Conservation (phyloP, 1,140 invertebrate genomes). For the Panonychus citri region DNA sequence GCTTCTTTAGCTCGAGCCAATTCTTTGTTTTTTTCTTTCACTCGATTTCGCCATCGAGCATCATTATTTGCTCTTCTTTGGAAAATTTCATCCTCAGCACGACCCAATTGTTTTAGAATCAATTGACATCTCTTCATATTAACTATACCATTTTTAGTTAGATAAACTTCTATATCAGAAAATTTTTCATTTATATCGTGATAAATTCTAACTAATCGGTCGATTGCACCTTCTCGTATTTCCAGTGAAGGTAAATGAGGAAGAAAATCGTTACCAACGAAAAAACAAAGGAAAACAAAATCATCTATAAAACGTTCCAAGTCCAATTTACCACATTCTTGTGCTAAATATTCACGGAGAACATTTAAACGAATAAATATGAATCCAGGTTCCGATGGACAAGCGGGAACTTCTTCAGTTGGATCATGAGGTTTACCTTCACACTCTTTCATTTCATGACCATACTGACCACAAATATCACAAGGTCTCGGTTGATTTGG, state of each 20-base stretch:
- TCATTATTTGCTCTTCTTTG: constrained; percentile 68
- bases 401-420: background rate
- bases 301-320: constrained; percentile 71
- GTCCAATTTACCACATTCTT: constrained; percentile 17
- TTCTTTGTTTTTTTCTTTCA: background rate
- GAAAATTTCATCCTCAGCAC: constrained; percentile 93
- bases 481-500: constrained; percentile 88
- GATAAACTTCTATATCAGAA: constrained; percentile 28
- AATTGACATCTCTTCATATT: constrained; percentile 75
- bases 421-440: constrained; percentile 24
- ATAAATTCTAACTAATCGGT: constrained; percentile 75
- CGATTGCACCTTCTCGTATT: constrained; percentile 92
- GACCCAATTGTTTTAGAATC: constrained; percentile 60
- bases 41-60: constrained; percentile 35
- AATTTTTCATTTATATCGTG: constrained; percentile 36
- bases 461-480: constrained; percentile 83
- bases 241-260: constrained; percentile 94
- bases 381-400: constrained; percentile 40
- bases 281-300: constrained; percentile 99
- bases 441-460: constrained; percentile 92
- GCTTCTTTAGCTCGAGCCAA: background rate
- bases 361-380: constrained; percentile 80
- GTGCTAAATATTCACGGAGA: constrained; percentile 77
- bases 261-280: constrained; percentile 98
- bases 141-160: constrained; percentile 83